A percentile compares a stretch with the other conserved stretches of the same genome.
phyloP scores from a whole-genome alignment of 2,888 invertebrate genomes.

The Pandemis heparana region DNA sequence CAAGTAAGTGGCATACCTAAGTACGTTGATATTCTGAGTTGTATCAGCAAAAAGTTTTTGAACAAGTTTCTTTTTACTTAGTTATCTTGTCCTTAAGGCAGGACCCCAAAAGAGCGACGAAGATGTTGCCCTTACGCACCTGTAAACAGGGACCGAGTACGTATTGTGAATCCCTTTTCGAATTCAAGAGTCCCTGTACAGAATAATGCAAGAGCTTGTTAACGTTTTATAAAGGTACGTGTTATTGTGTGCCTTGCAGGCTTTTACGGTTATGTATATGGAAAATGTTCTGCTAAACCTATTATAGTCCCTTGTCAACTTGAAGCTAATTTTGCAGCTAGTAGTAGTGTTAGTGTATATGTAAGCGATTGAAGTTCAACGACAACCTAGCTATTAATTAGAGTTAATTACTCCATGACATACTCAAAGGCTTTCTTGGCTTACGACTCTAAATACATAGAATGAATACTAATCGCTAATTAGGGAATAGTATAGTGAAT shows the following conservation, averaged over 20 bases:
- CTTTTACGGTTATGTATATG: background rate
- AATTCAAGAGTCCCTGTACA: slow-evolving; percentile 21
- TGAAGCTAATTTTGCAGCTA: background rate
- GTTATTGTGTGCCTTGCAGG: background rate
- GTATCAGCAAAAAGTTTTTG: slow-evolving; percentile 31
- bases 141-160: slow-evolving; percentile 13
- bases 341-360: background rate
- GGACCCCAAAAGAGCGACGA: slow-evolving; percentile 12
- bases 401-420: background rate
- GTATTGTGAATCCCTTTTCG: slow-evolving; percentile 25
- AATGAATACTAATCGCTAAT: background rate
- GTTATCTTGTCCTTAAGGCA: slow-evolving; percentile 23
- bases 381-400: background rate
- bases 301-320: background rate
- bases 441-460: background rate
- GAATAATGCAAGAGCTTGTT: slow-evolving; percentile 30
- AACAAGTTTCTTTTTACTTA: slow-evolving; percentile 32
- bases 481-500: background rate
- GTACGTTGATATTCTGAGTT: slow-evolving; percentile 11
- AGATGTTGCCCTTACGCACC: slow-evolving; percentile 11
- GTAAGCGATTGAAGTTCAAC: background rate
- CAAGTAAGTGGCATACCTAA: slow-evolving; percentile 16
- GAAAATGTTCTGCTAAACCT: background rate
- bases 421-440: background rate
- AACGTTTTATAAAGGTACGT: slow-evolving; percentile 16